phyloP scores from a whole-genome alignment of 2,888 invertebrate species.

The Caenorhabditis drosophilae region DNA sequence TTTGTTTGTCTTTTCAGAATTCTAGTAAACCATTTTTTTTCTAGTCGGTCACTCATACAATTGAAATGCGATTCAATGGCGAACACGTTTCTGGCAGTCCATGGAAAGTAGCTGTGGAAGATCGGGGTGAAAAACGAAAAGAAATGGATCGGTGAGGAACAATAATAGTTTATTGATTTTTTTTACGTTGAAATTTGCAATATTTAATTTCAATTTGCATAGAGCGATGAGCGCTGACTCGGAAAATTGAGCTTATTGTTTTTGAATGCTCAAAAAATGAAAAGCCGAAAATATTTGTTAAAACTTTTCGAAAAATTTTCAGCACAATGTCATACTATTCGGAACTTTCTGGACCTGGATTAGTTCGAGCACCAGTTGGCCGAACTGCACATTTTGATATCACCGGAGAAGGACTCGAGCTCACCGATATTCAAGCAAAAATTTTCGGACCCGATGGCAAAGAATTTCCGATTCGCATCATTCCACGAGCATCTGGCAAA shows the following conservation, averaged over 20 bases:
- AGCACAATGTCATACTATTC: constrained; percentile 56
- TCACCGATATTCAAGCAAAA: constrained; percentile 50
- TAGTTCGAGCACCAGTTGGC: constrained; percentile 77
- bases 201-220: neutral
- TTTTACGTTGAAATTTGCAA: neutral
- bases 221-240: too few relatives aligned
- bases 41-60: constrained; percentile 80
- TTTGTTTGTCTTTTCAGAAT: constrained; percentile 1
- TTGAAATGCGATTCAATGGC: constrained; percentile 89
- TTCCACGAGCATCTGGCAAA: constrained; percentile 82
- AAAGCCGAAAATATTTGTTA: too few relatives aligned
- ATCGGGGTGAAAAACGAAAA: constrained; percentile 40
- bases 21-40: constrained; percentile 70
- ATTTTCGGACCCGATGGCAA: constrained; percentile 80
- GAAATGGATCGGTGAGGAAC: constrained; percentile 40
- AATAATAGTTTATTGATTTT: too few relatives aligned
- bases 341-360: constrained; percentile 68
- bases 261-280: too few relatives aligned
- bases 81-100: constrained; percentile 49
- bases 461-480: constrained; percentile 81
- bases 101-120: constrained; percentile 49
- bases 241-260: too few relatives aligned
- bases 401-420: constrained; percentile 51
- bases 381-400: constrained; percentile 48
- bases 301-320: too few relatives aligned